Percentiles rank a stretch among this genome's conserved stretches.
Conservation (phyloP, 1,140 invertebrate genomes). For the Pristionchus pacificus region DNA sequence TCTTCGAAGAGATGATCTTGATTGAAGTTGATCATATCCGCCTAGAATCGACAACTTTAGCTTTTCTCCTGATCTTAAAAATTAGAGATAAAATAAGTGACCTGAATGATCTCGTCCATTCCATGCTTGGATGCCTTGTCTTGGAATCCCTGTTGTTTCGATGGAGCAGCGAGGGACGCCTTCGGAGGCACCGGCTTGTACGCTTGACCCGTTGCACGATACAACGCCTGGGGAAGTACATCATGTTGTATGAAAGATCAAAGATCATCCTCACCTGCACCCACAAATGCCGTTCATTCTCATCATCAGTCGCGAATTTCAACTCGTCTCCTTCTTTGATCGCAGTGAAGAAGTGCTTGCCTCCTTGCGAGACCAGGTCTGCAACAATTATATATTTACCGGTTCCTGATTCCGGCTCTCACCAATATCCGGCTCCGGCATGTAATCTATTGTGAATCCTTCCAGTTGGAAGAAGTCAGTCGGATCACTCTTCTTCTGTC, state of each 20-base stretch:
- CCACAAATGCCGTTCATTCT: conserved; percentile 96
- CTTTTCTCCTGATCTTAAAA: conserved; percentile 1
- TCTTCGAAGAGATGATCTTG: conserved; percentile 85
- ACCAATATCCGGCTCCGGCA: conserved; percentile 80
- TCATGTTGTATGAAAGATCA: neutral
- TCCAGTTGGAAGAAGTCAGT: conserved; percentile 99
- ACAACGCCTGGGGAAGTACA: conserved; percentile 73
- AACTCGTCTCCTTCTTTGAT: conserved; percentile 96
- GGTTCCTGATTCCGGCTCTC: conserved; percentile 46
- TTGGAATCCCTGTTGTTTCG: conserved; percentile 60
- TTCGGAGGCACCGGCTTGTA: conserved; percentile 91
- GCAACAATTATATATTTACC: conserved; percentile 19
- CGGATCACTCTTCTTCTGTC: conserved; percentile 97
- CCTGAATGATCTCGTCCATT: conserved; percentile 83
- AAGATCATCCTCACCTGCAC: conserved; percentile 63
- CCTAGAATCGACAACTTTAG: conserved; percentile 68
- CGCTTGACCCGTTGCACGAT: conserved; percentile 94
- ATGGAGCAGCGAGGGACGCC: conserved; percentile 58
- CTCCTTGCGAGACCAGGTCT: conserved; percentile 72
- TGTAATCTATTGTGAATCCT: conserved; percentile 98
- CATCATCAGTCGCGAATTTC: conserved; percentile 92
- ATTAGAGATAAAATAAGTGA: neutral
- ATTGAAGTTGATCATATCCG: conserved; percentile 92
- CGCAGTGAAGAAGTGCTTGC: conserved; percentile 92
- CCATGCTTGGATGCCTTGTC: conserved; percentile 94